Conservation (phyloP, 2,113 vertebrate species). For the Vulpes ferrilata region DNA sequence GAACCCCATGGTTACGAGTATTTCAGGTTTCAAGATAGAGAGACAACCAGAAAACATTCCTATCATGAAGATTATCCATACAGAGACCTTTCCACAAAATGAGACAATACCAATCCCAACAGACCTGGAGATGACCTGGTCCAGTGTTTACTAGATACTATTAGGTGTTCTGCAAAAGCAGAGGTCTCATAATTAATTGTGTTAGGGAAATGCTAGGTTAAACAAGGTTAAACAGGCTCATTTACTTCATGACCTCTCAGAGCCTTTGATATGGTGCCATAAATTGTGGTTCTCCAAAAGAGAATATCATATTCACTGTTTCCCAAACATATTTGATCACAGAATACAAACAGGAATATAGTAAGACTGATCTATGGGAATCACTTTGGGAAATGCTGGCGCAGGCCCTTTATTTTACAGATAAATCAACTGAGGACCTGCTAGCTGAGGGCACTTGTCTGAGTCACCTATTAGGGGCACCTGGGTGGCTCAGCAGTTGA, state of each 20-base stretch:
- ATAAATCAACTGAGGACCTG: neutral
- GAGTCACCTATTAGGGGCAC: neutral
- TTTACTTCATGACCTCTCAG: neutral
- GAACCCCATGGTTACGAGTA: neutral
- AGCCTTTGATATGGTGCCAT: neutral
- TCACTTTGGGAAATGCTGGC: neutral
- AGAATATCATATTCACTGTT: neutral
- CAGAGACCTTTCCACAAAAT: neutral
- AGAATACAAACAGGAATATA: neutral
- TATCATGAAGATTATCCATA: neutral
- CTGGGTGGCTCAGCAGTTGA: too few species aligned
- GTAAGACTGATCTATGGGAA: neutral
- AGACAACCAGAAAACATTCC: neutral
- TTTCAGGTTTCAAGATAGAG: neutral
- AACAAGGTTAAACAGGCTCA: neutral
- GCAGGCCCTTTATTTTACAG: neutral
- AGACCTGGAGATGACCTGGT: neutral
- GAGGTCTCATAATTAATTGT: neutral
- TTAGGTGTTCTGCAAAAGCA: neutral
- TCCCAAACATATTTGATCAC: neutral
- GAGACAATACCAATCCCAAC: neutral
- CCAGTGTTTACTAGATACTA: neutral
- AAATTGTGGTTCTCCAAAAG: neutral
- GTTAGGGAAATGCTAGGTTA: neutral
- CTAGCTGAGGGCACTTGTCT: neutral